Percentiles rank a stretch among this genome's conserved stretches.
Evolutionary conservation across 2,113 vertebrate genomes (phyloP).

Genomic region (Platichthys stellatus): DNA sequence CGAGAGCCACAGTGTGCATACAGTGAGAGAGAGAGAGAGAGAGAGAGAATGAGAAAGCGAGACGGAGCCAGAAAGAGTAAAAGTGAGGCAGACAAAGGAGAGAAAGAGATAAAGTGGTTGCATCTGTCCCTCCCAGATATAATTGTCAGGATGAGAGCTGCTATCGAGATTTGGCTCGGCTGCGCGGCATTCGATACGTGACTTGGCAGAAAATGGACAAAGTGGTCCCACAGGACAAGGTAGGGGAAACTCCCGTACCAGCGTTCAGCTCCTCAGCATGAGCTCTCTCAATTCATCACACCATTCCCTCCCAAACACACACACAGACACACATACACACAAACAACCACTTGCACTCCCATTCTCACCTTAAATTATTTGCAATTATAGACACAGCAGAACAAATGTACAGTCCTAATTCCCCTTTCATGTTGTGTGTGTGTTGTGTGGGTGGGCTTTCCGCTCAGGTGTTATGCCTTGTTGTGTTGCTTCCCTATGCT

Average conservation of each 20-base stretch:
- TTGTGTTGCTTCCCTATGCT: neutral
- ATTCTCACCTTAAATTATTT: constrained; percentile 15
- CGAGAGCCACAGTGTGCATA: constrained; percentile 5
- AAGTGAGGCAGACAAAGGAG: constrained; percentile 40
- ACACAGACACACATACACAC: neutral
- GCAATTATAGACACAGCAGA: neutral
- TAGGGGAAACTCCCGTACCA: constrained; percentile 70
- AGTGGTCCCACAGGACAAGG: constrained; percentile 95
- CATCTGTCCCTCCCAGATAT: constrained; percentile 85
- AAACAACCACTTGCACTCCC: constrained; percentile 7
- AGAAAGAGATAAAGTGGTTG: constrained; percentile 65
- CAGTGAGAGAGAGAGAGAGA: neutral
- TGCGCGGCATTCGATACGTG: constrained; percentile 92
- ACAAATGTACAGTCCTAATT: neutral
- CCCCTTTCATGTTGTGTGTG: neutral
- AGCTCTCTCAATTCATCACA: constrained; percentile 3
- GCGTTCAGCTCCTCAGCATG: constrained; percentile 20
- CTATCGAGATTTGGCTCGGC: constrained; percentile 94
- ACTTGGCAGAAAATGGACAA: constrained; percentile 92
- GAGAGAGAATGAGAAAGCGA: neutral
- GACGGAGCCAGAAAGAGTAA: constrained; percentile 19
- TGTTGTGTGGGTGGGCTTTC: too few species aligned
- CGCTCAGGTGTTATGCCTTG: neutral
- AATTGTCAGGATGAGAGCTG: constrained; percentile 98
- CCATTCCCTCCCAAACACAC: too few species aligned